Evolutionary conservation across 2,113 vertebrate genomes (phyloP).

Genomic region (Strigops habroptila): DNA sequence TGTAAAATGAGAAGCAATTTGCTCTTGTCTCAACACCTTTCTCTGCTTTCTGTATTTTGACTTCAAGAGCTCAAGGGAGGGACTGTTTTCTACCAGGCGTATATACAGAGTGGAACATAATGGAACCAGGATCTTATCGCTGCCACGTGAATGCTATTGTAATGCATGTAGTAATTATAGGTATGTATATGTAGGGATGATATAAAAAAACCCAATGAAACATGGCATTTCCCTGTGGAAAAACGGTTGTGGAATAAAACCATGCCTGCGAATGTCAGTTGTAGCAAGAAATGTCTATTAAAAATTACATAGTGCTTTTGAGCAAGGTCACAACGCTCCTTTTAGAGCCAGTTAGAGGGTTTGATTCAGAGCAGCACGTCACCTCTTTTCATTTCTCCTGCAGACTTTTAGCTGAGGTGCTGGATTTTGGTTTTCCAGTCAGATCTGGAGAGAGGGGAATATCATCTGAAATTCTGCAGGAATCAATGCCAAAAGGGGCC

Average conservation of each 20-base stretch:
- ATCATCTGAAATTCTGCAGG: background rate
- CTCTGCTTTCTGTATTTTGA: conserved; percentile 47
- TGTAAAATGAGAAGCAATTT: conserved; percentile 16
- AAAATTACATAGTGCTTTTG: conserved; percentile 42
- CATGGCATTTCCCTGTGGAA: conserved; percentile 46
- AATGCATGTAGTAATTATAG: conserved; percentile 44
- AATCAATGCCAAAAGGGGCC: background rate
- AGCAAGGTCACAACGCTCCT: conserved; percentile 41
- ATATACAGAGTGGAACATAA: background rate
- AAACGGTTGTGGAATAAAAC: background rate
- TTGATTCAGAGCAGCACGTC: background rate
- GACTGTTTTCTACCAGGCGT: background rate
- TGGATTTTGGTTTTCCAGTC: background rate
- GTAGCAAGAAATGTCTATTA: conserved; percentile 54
- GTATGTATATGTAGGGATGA: background rate
- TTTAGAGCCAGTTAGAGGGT: conserved; percentile 16
- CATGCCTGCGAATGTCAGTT: conserved; percentile 35
- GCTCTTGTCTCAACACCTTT: conserved; percentile 45
- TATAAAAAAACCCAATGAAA: background rate
- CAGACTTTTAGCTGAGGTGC: background rate
- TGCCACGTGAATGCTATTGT: conserved; percentile 21
- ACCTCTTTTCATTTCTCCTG: fast-evolving
- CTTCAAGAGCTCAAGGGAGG: conserved; percentile 46
- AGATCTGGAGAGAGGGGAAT: background rate
- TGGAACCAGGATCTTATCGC: conserved; percentile 6